Evolutionary conservation across 2,113 vertebrate genomes (phyloP), one percentile per base, ranked within the genome.

Genomic region (Fregata magnificens): DNA sequence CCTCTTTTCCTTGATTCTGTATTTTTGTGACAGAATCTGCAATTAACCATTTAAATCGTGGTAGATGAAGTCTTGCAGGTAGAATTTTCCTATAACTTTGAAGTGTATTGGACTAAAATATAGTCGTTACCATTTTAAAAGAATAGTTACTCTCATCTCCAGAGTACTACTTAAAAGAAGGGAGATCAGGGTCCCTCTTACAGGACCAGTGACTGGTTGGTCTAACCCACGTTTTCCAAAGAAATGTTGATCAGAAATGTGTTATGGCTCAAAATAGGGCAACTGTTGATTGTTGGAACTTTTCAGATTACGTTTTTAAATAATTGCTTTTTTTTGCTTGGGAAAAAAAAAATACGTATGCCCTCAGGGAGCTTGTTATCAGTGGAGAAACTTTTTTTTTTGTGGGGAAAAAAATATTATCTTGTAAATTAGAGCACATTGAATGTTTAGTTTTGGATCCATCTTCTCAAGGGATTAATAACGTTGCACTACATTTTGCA

Each of bases 321-420:
- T 55, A n/a, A n/a, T n/a, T n/a, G n/a, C n/a, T n/a, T n/a, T n/a
- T n/a, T n/a, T n/a, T n/a, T n/a, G n/a, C n/a, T n/a, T n/a, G n/a
- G n/a, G n/a, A n/a, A n/a, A n/a, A n/a, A n/a, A 86, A 81, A 72
- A 87, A 42, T 3, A 28, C 47, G 14, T 82, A 91, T 95, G 91
- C 90, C 97, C 92, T 97, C 92, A 95, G 91, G 92, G 93, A 97
- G 36, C 69, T 93, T 90, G 32, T 80, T 92, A 61, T 59, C 44
- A 79, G 59, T 83, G 25, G 42, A 79, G 38, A 67, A 66, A 44
- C 3, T 17, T 72, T 42, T 52, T 70, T 58, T 45, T 26, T 15
- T 18, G 24, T 3, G 2, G 15, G 3, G 8, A 24, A 8, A 1
- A 7, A 20, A 36, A 34, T 9, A 34, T 16, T n/a, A 13, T 18